These are phyloP conservation scores for Physeter macrocephalus DNA, from an alignment of 2,113 vertebrate species.

Conservation along the genomic window DNA sequence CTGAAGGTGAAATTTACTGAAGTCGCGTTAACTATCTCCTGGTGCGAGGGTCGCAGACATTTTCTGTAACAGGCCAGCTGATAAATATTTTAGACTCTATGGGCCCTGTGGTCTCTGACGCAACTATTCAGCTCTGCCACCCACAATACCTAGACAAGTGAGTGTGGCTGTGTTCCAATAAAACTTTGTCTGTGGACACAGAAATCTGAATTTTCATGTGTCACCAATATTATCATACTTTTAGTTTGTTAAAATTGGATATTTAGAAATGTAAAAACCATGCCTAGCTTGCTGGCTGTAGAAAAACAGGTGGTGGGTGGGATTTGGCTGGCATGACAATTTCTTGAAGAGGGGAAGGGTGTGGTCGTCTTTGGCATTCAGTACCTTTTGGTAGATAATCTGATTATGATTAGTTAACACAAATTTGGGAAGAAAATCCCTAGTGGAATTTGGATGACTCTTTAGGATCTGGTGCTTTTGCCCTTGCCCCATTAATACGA, in stretches of 20 bases:
- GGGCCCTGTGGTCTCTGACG: accelerated
- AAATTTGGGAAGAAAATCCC: background rate
- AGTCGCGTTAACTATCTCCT: background rate
- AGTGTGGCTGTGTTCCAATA: background rate
- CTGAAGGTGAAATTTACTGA: slow-evolving; percentile 15
- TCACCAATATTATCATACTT: background rate
- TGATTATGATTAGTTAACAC: background rate
- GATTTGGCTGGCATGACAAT: background rate
- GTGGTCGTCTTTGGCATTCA: background rate
- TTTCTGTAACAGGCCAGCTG: background rate
- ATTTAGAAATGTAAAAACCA: background rate
- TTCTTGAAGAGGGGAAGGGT: background rate
- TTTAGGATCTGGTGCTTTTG: background rate
- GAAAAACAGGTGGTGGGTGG: background rate
- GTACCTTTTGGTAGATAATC: background rate
- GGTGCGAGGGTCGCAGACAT: accelerated
- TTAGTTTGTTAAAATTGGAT: background rate
- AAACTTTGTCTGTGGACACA: background rate
- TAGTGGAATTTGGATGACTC: background rate
- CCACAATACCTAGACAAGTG: no score
- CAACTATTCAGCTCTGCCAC: background rate
- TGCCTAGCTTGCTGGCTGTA: background rate
- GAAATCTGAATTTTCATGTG: background rate
- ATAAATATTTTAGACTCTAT: background rate
- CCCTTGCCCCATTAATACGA: background rate